Base-by-base conservation (phyloP, 1,140 invertebrate species). In the Ips nitidus region DNA sequence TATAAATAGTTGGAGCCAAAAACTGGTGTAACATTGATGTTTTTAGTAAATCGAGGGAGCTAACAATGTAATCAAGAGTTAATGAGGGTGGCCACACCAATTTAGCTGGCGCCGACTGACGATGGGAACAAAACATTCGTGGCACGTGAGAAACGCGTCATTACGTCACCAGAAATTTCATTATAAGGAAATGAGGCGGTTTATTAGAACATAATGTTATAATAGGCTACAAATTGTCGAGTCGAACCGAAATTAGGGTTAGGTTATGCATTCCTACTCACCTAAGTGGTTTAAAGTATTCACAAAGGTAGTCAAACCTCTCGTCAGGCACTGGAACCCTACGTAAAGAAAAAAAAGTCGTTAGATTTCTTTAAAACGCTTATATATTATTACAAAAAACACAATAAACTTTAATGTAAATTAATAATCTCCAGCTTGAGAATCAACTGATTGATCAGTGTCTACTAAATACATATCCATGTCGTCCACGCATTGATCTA, bases 261-360 rank as follows among this genome's bases (percentile, higher is more conserved):
- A 8, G 45, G 7, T 6, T 2, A 50, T 8, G 3, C 7, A 50
- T 2, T 50, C 3, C 1, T 6, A 76, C 83, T 87, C 84, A 98
- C 95, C 95, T 98, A 43, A 84, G 86, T 67, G 98, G 98, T 82
- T 99, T 98, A 83, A 93, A 96, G 80, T 91, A 95, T 71, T 98
- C 89, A 82, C 91, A 93, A 6, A 99, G 86, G 81, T 89, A 98
- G 79, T 99, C 95, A 80, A 89, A 99, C 72, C 98, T 87, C 42
- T 89, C 86, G 84, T 99, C 98, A 4, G 97, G 96, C 3, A 99
- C 97, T n/a, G 97, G 94, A 74, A 99, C 98, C 76, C 97, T 89
- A 93, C 94, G 90, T 98, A 86, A 82, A 83, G 79, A 80, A 85
- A 81, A 78, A 80, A 84, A 83, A 22, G 22, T 22, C 22, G 22